Conservation (phyloP, 2,797 vertebrate species). For the Enteromius treurensis region DNA sequence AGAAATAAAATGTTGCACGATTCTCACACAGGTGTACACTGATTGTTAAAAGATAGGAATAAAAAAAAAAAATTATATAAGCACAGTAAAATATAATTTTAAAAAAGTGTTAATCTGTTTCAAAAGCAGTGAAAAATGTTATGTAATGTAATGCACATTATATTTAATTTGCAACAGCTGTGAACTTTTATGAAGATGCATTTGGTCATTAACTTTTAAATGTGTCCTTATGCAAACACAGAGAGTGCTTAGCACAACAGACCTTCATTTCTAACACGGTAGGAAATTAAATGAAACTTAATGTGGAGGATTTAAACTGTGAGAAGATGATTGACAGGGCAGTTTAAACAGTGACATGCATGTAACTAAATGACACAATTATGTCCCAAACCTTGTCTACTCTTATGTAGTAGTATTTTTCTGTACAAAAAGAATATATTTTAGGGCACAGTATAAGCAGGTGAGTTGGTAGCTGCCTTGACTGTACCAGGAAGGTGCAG, state of each 20-base stretch:
- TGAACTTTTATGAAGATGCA: not conserved
- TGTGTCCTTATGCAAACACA: not conserved
- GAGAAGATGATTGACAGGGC: not conserved
- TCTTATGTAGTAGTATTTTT: not conserved
- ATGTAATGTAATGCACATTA: not conserved
- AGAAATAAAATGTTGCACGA: conserved; percentile 5
- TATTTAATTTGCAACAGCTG: not conserved
- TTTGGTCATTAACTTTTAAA: not conserved
- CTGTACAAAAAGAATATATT: not conserved
- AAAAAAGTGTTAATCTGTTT: not conserved
- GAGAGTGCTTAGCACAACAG: not conserved
- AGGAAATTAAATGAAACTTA: not conserved
- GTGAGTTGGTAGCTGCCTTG: not conserved
- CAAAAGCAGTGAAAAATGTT: not conserved
- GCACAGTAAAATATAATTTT: not conserved
- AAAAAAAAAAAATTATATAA: not conserved
- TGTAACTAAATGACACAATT: not conserved
- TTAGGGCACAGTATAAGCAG: not conserved
- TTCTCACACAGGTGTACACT: not conserved
- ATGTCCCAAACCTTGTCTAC: not conserved
- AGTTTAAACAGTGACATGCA: not conserved
- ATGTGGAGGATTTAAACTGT: not conserved
- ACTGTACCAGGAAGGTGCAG: conserved; percentile 41
- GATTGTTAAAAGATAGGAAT: not conserved
- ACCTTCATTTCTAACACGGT: not conserved